Base-by-base conservation (phyloP, 1,140 invertebrate species). In the Ctenoplectra terminalis region DNA sequence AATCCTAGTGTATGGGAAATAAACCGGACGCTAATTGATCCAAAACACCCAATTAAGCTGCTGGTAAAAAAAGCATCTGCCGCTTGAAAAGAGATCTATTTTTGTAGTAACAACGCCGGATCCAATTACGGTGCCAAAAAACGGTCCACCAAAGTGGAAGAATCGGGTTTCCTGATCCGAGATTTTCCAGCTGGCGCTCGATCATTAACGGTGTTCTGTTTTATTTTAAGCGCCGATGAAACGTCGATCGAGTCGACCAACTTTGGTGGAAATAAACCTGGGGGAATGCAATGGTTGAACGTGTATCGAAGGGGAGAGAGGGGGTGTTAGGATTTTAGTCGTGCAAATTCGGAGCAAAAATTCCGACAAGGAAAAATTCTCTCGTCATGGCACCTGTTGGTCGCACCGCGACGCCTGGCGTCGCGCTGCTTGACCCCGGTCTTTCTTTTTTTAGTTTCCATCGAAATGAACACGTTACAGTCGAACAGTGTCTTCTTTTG, bases 301-400 rank as follows among this genome's bases (percentile, higher is more conserved):
- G n/a, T 26, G 31, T 61, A 34, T 34, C 54, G 20, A 73, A 37
- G 13, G 0, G 4, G 20, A 23, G 20, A 17, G 4, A 34, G 15
- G 4, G 2, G n/a, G 0, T 23, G 29, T n/a, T 13, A 4, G 11
- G 17, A 37, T 2, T 7, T 5, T n/a, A n/a, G n/a, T n/a, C n/a
- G n/a, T n/a, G 20, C 3, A 76, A 66, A 66, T 43, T 54, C 37
- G 9, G 43, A 9, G 7, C 2, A 69, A 29, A 69, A 29, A 46
- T 69, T 34, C 5, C 17, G 69, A 61, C 29, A 54, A 84, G 63
- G 20, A 66, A 70, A 40, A 60, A 52, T 43, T 58, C 48, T 20
- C 34, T 60, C 23, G 74, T 40, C 56, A 46, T 11, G 52, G 67
- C 71, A 85, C 71, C 84, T 85, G 83, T 81, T 85, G 72, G 72